Percentiles rank a stretch among this genome's conserved stretches.
These are phyloP conservation scores for Cephus runcator DNA, from an alignment of 2,888 invertebrate species.

Conservation along the genomic window DNA sequence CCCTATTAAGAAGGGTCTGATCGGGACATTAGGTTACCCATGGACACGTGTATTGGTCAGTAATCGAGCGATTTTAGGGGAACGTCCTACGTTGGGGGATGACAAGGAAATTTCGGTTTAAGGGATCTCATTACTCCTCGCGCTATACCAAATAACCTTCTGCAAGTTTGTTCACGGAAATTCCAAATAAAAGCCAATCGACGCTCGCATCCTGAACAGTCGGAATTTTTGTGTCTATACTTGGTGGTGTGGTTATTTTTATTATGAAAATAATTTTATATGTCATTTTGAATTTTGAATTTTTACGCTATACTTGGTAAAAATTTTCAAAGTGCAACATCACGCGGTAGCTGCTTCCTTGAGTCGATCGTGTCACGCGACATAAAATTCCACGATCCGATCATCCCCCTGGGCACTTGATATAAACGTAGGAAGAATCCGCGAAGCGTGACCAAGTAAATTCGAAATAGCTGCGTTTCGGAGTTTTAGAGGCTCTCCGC, in stretches of 20 bases:
- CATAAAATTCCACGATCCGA: slow-evolving; percentile 13
- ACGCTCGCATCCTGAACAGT: too few relatives aligned
- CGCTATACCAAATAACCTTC: neutral
- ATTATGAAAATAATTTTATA: too few relatives aligned
- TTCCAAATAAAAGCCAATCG: too few relatives aligned
- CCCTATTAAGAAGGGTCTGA: neutral
- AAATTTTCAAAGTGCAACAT: too few relatives aligned
- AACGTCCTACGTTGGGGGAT: neutral
- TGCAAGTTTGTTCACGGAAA: too few relatives aligned
- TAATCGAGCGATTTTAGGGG: neutral
- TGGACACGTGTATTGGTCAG: neutral
- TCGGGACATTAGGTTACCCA: neutral
- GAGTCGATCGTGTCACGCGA: neutral
- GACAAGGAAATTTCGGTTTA: slow-evolving; percentile 14
- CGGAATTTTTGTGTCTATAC: too few relatives aligned
- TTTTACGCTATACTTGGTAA: too few relatives aligned
- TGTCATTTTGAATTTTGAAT: too few relatives aligned
- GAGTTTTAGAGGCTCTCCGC: slow-evolving; percentile 11
- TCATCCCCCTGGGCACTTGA: neutral
- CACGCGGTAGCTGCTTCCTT: too few relatives aligned
- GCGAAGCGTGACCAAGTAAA: slow-evolving; percentile 22
- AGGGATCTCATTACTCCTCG: slow-evolving; percentile 14
- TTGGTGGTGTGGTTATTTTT: too few relatives aligned
- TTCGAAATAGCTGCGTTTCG: slow-evolving; percentile 18
- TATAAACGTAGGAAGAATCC: slow-evolving; percentile 15